Evolutionary conservation across 2,113 vertebrate genomes (phyloP).

Genomic region (Todiramphus saurophagus): DNA sequence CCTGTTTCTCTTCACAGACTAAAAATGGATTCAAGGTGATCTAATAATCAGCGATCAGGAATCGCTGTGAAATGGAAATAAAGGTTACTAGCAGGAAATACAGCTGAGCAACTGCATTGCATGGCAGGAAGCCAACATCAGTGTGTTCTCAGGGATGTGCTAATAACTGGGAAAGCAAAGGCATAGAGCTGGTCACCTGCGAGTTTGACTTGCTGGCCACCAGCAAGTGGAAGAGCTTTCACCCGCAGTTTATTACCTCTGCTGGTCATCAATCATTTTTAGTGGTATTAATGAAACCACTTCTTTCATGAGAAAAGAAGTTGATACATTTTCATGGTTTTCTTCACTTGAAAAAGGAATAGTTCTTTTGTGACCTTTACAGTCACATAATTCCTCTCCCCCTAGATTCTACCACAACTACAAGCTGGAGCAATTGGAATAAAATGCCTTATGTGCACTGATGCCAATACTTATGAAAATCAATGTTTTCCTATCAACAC

Average conservation of each 20-base stretch:
- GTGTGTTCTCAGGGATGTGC: neutral
- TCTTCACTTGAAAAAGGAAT: neutral
- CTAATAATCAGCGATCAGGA: neutral
- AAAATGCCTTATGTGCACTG: neutral
- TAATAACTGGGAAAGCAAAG: neutral
- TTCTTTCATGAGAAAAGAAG: neutral
- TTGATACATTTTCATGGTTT: neutral
- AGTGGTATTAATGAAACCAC: neutral
- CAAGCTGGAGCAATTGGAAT: neutral
- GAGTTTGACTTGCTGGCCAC: neutral
- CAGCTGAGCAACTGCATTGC: neutral
- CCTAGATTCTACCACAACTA: neutral
- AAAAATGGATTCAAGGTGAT: slow-evolving; percentile 5
- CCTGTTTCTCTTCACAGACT: neutral
- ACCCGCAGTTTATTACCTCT: neutral
- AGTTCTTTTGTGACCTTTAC: neutral
- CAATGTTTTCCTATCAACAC: neutral
- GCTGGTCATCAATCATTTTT: neutral
- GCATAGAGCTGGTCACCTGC: neutral
- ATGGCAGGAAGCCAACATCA: neutral
- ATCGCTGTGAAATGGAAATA: slow-evolving; percentile 20
- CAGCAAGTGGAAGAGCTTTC: neutral
- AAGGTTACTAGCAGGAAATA: slow-evolving; percentile 27
- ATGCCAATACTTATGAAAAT: neutral
- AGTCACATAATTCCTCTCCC: neutral